phyloP scores from a whole-genome alignment of 2,797 vertebrate genomes.

The Protonibea diacanthus region DNA sequence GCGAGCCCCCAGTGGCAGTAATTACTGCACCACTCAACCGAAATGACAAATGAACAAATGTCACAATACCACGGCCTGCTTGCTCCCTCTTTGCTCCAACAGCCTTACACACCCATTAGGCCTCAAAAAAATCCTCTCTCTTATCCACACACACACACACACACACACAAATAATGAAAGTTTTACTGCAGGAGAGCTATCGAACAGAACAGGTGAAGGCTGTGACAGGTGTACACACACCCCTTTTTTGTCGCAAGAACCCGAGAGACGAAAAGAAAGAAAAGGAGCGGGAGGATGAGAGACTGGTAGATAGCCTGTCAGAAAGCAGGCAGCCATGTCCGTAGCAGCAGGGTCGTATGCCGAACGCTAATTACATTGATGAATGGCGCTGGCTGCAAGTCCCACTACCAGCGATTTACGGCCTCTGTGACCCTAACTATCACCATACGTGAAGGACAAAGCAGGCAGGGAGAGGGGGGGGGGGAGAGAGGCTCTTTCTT shows the following conservation, averaged over 20 bases:
- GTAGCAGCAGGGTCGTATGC: conserved; percentile 78
- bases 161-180: conserved; percentile 37
- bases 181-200: conserved; percentile 48
- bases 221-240: conserved; percentile 48
- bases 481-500: neutral
- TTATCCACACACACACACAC: conserved; percentile 26
- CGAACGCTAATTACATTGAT: conserved; percentile 87
- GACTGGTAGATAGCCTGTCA: conserved; percentile 75
- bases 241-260: conserved; percentile 32
- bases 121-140: neutral
- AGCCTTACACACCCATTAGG: conserved; percentile 18
- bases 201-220: conserved; percentile 39
- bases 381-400: conserved; percentile 76
- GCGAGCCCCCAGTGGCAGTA: conserved; percentile 72
- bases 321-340: conserved; percentile 79
- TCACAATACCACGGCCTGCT: conserved; percentile 59
- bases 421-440: conserved; percentile 74
- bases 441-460: conserved; percentile 77
- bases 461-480: conserved; percentile 31
- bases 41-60: conserved; percentile 82
- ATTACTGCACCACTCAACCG: conserved; percentile 80
- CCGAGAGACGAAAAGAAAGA: conserved; percentile 21
- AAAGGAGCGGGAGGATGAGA: conserved; percentile 37
- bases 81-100: conserved; percentile 39
- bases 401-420: conserved; percentile 78